phyloP scores from a whole-genome alignment of 2,888 invertebrate genomes.

The Biston betularia region DNA sequence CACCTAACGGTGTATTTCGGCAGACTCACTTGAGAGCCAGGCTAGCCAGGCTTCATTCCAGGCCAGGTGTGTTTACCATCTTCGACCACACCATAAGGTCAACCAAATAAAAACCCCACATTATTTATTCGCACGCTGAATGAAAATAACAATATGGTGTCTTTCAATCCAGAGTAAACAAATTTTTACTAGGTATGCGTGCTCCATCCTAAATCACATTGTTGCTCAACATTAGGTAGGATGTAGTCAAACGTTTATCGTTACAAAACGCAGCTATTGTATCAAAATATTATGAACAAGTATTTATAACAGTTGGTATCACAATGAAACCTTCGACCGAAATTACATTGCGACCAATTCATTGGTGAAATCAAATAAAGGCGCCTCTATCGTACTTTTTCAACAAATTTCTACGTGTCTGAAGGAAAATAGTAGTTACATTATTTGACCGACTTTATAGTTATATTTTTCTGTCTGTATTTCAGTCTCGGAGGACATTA shows the following conservation, averaged over 20 bases:
- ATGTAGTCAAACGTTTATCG: not conserved
- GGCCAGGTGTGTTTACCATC: no score
- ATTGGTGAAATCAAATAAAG: not conserved
- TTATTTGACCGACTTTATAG: not conserved
- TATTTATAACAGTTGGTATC: constrained; percentile 15
- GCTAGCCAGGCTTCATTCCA: no score
- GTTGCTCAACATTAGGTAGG: not conserved
- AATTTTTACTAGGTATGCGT: no score
- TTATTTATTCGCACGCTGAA: no score
- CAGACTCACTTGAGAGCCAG: no score
- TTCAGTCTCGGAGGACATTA: constrained; percentile 6
- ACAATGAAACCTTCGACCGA: constrained; percentile 12
- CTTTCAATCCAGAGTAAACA: no score
- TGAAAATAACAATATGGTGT: no score
- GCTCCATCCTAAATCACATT: no score
- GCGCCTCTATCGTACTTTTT: not conserved
- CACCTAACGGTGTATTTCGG: no score
- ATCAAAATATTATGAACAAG: not conserved
- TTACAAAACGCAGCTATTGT: not conserved
- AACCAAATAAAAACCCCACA: no score
- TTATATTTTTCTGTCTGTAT: not conserved
- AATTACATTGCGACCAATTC: not conserved
- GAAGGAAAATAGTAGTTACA: not conserved
- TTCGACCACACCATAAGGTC: no score
- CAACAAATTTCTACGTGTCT: not conserved